These are phyloP conservation scores for Physocephala rufipes DNA, from an alignment of 2,888 invertebrate genomes.

Conservation along the genomic window DNA sequence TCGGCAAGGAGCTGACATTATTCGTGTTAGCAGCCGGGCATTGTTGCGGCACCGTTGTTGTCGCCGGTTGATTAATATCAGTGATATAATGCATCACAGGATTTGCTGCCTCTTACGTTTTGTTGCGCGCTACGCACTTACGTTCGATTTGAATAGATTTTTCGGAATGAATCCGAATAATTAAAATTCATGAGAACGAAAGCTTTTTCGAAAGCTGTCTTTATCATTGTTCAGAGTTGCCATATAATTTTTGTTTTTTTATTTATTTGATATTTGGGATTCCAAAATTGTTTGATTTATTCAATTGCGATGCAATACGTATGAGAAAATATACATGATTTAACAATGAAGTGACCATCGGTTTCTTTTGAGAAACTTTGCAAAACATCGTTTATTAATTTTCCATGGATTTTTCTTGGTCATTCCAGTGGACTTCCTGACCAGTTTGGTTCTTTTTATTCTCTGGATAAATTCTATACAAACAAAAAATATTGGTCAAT, in stretches of 20 bases:
- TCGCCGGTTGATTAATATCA: constrained; percentile 21
- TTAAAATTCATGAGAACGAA: neutral
- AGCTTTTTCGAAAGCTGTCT: neutral
- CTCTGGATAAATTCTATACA: too few species aligned
- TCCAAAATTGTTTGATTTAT: too few species aligned
- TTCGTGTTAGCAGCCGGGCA: neutral
- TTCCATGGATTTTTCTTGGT: neutral
- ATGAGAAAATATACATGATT: too few species aligned
- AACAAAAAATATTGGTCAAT: too few species aligned
- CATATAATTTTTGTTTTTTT: too few species aligned
- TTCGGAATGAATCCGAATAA: constrained; percentile 11
- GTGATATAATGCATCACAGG: constrained; percentile 39
- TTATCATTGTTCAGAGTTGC: too few species aligned
- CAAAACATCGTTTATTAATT: neutral
- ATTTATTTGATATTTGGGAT: too few species aligned
- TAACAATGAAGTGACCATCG: neutral
- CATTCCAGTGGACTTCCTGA: too few species aligned
- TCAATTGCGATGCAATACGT: too few species aligned
- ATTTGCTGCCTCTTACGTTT: too few species aligned
- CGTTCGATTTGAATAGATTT: constrained; percentile 8
- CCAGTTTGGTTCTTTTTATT: too few species aligned
- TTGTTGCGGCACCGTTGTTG: neutral
- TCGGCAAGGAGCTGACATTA: neutral
- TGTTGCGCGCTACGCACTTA: neutral
- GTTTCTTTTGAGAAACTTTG: neutral